Percentiles rank a stretch among this genome's conserved stretches.
These are phyloP conservation scores for Hypercompe scribonia DNA, from an alignment of 2,888 invertebrate species.

Conservation along the genomic window DNA sequence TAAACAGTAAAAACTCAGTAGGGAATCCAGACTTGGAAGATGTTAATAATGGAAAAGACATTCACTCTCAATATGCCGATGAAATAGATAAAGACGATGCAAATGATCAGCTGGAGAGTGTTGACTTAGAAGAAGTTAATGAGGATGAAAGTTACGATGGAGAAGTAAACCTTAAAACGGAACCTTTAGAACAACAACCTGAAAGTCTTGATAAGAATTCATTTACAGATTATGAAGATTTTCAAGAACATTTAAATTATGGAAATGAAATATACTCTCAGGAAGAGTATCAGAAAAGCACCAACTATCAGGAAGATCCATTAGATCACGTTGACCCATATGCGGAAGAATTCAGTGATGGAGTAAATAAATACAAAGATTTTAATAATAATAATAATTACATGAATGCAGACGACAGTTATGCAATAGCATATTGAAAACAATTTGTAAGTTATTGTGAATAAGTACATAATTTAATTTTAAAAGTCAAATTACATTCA, in stretches of 20 bases:
- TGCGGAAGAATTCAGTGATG: slow-evolving; percentile 60
- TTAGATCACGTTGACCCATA: slow-evolving; percentile 57
- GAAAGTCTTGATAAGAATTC: slow-evolving; percentile 1
- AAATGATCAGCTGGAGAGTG: slow-evolving; percentile 39
- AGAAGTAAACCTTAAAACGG: slow-evolving; percentile 26
- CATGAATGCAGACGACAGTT: slow-evolving; percentile 65
- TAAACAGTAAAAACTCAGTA: slow-evolving; percentile 24
- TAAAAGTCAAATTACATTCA: not conserved
- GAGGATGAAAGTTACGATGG: slow-evolving; percentile 32
- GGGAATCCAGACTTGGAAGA: slow-evolving; percentile 15
- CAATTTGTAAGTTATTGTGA: slow-evolving; percentile 1
- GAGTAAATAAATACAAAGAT: slow-evolving; percentile 58
- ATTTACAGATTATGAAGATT: slow-evolving; percentile 47
- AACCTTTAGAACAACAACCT: not conserved
- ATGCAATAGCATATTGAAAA: slow-evolving; percentile 67
- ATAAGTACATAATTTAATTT: slow-evolving; percentile 18
- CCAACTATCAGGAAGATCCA: slow-evolving; percentile 46
- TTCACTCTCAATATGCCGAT: slow-evolving; percentile 46
- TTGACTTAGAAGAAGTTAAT: slow-evolving; percentile 40
- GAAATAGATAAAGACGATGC: slow-evolving; percentile 45
- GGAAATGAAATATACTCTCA: slow-evolving; percentile 63
- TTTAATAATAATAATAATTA: slow-evolving; percentile 67
- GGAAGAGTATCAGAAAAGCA: slow-evolving; percentile 47
- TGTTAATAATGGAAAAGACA: slow-evolving; percentile 39
- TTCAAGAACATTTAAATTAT: slow-evolving; percentile 62